Conservation (phyloP, 1,140 invertebrate genomes). For the Drosophila mauritiana region DNA sequence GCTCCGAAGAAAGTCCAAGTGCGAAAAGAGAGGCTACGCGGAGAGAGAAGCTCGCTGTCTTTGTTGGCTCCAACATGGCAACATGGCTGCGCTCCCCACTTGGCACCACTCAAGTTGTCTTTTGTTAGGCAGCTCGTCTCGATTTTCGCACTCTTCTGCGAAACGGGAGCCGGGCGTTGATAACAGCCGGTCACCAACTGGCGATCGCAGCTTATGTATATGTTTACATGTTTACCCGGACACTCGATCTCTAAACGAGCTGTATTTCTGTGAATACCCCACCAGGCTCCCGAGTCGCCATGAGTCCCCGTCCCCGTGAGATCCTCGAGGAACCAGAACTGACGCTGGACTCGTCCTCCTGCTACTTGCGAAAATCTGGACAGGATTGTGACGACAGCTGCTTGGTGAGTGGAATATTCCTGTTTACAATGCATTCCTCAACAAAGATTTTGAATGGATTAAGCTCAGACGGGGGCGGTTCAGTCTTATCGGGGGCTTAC, state of each 20-base stretch:
- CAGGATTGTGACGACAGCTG: constrained; percentile 33
- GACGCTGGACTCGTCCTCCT: constrained; percentile 24
- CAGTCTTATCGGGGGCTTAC: neutral
- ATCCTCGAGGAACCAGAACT: constrained; percentile 32
- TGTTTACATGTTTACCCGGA: constrained; percentile 6
- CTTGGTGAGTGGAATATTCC: constrained; percentile 43
- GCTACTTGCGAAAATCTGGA: constrained; percentile 40
- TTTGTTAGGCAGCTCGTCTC: constrained; percentile 39
- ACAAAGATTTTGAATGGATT: neutral
- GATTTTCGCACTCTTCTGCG: constrained; percentile 55
- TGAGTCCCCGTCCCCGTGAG: constrained; percentile 63
- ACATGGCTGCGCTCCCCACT: constrained; percentile 20
- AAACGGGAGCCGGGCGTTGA: constrained; percentile 5
- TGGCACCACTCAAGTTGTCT: constrained; percentile 29
- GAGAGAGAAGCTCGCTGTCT: constrained; percentile 25
- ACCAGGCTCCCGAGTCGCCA: constrained; percentile 15
- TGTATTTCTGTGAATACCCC: constrained; percentile 23
- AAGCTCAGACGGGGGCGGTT: neutral
- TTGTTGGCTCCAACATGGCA: constrained; percentile 43
- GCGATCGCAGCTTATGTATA: constrained; percentile 10
- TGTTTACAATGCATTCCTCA: neutral
- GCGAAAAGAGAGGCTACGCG: constrained; percentile 7
- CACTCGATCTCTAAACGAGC: constrained; percentile 26
- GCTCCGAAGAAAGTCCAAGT: neutral
- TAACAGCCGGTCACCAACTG: neutral